Base-by-base conservation (phyloP, 2,113 vertebrate genomes). In the Aspidoscelis tigris region DNA sequence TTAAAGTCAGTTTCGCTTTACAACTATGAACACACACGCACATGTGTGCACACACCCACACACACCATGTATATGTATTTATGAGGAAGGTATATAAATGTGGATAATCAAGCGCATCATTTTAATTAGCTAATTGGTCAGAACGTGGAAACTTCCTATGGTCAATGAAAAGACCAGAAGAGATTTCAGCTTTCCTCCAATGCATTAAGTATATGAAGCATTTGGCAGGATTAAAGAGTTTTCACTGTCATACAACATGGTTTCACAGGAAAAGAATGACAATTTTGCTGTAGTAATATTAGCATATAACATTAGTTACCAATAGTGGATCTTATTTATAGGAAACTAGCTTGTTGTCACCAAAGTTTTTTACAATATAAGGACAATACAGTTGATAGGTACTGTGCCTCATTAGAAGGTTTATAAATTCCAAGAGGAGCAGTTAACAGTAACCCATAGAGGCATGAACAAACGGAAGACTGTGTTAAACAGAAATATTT, bases 151-250 rank as follows among this genome's bases (percentile, higher is more conserved):
- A 86, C 75, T 1, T 77, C 41, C 2, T 20, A 58, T 43, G 44
- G 2, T 50, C 83, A 89, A 80, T 39, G 85, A 41, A 44, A 90
- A 82, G 61, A 16, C 82, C 50, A 86, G 80, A 43, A 1, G 64
- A 78, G 66, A 10, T 66, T 39, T 3, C 26, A 75, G 75, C 86
- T 75, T 26, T 83, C 3, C 50, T 83, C 43, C 26, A 24, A 84
- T 91, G 91, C 80, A 16, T 5, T 71, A 44, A 73, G 82, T 84
- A 77, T 55, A 2, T 8, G 68, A 88, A 72, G 55, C 12, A 81
- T 5, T 0, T 1, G 14, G 22, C 65, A 5, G 76, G 0, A 33
- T 82, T 78, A 5, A 41, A 75, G 72, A 87, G 80, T 18, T 0
- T 7, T 61, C 65, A 22, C 43, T 8, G 58, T 44, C 85, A n/a